These are phyloP conservation scores for Melanerpes aurifrons DNA, from an alignment of 2,113 vertebrate species.

Conservation along the genomic window DNA sequence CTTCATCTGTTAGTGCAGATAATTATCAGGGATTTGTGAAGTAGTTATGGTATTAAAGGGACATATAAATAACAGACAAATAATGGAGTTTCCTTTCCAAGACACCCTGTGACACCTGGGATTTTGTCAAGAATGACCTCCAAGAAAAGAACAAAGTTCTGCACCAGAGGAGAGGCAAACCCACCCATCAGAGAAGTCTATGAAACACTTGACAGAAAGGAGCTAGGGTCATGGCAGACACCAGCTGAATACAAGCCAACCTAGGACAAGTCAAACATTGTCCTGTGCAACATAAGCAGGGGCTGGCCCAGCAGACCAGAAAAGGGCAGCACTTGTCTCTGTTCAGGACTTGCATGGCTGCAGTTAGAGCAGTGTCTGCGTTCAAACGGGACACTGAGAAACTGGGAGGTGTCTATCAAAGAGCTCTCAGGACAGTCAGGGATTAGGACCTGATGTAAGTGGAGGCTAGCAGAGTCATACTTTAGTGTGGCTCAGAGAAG, in stretches of 20 bases:
- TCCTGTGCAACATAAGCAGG: not conserved
- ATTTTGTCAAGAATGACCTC: not conserved
- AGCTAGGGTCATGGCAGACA: not conserved
- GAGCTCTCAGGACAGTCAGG: not conserved
- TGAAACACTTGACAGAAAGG: not conserved
- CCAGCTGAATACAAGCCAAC: not conserved
- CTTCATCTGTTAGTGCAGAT: not conserved
- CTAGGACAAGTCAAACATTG: not conserved
- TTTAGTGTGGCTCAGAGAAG: not conserved
- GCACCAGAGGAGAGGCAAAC: not conserved
- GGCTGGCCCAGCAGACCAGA: not conserved
- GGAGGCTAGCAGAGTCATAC: not conserved
- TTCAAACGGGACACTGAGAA: not conserved
- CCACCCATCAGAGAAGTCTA: not conserved
- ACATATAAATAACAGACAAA: not conserved
- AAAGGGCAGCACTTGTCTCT: not conserved
- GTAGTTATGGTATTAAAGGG: not conserved
- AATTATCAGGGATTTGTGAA: not conserved
- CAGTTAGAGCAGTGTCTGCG: not conserved
- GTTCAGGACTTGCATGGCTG: not conserved
- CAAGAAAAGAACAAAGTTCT: not conserved
- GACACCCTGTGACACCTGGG: not conserved
- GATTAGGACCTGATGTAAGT: not conserved
- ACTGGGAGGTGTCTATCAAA: not conserved
- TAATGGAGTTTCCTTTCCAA: not conserved